Conservation (phyloP, 2,113 vertebrate genomes). For the Cinclus cinclus region DNA sequence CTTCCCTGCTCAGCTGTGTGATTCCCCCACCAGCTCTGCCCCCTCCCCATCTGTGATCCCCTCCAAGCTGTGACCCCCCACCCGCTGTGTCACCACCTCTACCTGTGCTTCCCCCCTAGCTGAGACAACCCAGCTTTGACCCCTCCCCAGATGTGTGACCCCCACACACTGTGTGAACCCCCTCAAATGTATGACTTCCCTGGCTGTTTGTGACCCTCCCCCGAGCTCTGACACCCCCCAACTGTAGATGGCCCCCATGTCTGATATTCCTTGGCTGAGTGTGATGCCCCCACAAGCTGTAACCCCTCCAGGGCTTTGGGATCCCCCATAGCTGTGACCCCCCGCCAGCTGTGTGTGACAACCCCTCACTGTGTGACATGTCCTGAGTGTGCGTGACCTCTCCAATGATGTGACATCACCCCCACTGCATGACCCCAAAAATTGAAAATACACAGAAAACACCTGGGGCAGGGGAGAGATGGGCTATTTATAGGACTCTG, state of each 20-base stretch:
- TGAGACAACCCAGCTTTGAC: background rate
- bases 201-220: background rate
- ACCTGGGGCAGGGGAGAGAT: too few species aligned
- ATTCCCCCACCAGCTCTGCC: background rate
- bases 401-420: background rate
- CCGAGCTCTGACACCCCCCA: background rate
- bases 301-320: background rate
- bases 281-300: background rate
- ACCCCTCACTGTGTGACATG: background rate
- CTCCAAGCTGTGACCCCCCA: background rate
- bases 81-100: background rate
- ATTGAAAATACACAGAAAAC: background rate
- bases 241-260: accelerated
- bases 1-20: background rate
- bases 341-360: background rate
- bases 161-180: too few species aligned
- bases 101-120: background rate
- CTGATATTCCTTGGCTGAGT: background rate
- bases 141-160: background rate
- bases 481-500: background rate
- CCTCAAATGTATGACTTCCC: background rate
- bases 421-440: background rate
- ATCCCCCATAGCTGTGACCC: background rate
- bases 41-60: background rate
- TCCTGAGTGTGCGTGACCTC: background rate